phyloP scores from a whole-genome alignment of 2,113 vertebrate species.

The Antigone vipio region DNA sequence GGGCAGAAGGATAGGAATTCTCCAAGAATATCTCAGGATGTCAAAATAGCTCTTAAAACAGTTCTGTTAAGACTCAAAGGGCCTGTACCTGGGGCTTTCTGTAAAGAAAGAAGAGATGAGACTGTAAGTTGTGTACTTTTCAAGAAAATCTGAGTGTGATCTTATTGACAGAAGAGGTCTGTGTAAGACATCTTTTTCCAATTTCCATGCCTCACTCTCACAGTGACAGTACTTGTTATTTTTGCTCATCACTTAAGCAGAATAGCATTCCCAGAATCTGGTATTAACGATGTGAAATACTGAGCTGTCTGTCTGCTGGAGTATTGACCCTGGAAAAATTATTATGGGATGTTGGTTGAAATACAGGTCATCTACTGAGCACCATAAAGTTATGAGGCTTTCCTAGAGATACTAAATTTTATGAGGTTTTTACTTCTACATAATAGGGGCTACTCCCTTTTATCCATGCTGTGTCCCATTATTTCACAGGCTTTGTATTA shows the following conservation, averaged over 20 bases:
- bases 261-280: background rate
- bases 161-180: background rate
- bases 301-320: background rate
- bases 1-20: background rate
- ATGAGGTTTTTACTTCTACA: background rate
- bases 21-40: background rate
- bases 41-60: background rate
- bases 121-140: background rate
- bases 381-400: background rate
- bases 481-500: background rate
- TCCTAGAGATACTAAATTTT: background rate
- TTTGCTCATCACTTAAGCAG: background rate
- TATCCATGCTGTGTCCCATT: background rate
- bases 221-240: background rate
- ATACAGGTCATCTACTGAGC: background rate
- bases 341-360: background rate
- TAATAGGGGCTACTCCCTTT: background rate
- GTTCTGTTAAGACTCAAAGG: background rate
- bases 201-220: background rate
- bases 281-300: background rate
- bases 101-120: background rate
- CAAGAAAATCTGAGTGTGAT: background rate
- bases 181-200: background rate
- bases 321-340: background rate
- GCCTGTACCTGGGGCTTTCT: background rate